Conservation (phyloP, 2,113 vertebrate genomes). For the Lutjanus erythropterus region DNA sequence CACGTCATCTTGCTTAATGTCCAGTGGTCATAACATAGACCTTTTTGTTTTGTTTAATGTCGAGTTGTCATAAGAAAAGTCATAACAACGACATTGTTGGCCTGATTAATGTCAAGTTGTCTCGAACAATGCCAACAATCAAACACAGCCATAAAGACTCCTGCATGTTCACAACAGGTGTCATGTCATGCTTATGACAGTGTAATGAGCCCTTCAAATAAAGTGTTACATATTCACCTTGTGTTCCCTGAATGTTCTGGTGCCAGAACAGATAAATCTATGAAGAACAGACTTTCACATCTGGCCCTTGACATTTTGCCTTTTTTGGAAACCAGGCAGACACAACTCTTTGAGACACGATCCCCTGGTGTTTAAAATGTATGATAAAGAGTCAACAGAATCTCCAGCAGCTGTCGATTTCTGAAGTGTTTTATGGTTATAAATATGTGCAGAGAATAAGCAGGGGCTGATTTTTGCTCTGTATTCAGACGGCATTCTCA, state of each 20-base stretch:
- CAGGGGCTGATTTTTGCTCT: slow-evolving; percentile 44
- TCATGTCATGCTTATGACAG: no score
- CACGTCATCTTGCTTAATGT: no score
- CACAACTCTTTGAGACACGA: not conserved
- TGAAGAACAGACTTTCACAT: slow-evolving; percentile 8
- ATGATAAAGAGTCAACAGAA: slow-evolving; percentile 44
- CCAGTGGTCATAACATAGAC: no score
- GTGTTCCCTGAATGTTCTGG: slow-evolving; percentile 17
- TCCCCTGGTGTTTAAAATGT: slow-evolving; percentile 41
- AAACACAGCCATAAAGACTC: no score
- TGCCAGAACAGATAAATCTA: slow-evolving; percentile 19
- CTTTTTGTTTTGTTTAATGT: no score
- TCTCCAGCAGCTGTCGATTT: slow-evolving; percentile 34
- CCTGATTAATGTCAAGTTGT: no score
- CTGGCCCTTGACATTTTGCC: slow-evolving; percentile 8
- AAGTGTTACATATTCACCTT: no score
- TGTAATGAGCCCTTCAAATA: no score
- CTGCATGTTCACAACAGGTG: no score
- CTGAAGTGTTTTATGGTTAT: slow-evolving; percentile 40
- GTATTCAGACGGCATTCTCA: slow-evolving; percentile 60
- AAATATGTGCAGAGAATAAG: slow-evolving; percentile 67
- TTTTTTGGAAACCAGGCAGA: slow-evolving; percentile 18
- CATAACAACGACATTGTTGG: no score
- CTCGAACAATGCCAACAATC: no score
- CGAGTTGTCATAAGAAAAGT: no score